Base-by-base conservation (phyloP, 2,888 invertebrate genomes). In the Pheosia gnoma region DNA sequence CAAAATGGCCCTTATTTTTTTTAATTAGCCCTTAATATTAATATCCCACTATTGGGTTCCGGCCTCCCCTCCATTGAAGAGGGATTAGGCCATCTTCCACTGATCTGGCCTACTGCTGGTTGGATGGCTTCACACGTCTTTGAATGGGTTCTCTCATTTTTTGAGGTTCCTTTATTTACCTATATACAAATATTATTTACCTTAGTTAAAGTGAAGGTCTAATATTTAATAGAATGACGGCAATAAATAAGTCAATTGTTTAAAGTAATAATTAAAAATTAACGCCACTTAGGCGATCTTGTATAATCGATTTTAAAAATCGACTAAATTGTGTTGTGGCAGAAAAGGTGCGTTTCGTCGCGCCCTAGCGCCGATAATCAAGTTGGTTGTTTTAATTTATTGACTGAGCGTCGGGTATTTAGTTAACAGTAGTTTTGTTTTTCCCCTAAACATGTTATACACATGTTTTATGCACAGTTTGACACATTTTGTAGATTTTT, bases 401-500 rank as follows among this genome's bases (percentile, higher is more conserved):
- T 72, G 70, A 71, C 71, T 69, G 69, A 75, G 66, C 61, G 60
- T 59, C 59, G 38, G 51, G 13, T 36, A 61, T 63, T 57, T 60
- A 57, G 54, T 58, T 62, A 13, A 54, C 52, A n/a, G 25, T 25
- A 41, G 58, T 61, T 53, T 47, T 45, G 39, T 41, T 59, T 59
- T 37, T 13, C 43, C 45, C 60, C 58, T 6, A 57, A 47, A 53
- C 51, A 54, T 61, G 61, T 54, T 13, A 57, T 56, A 45, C 43
- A 58, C 58, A 55, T 53, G 39, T 70, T 74, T 66, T 43, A 65
- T 62, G 71, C 78, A 78, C 54, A 60, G 62, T 75, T 71, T 75
- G 59, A 55, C 57, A 66, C 75, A 75, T 71, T 43, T 52, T 59
- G 55, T 59, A 43, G 56, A 39, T 39, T 68, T 51, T 54, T 8